These are phyloP conservation scores for Aspidapion aeneum DNA, from an alignment of 2,888 invertebrate genomes.

Conservation along the genomic window DNA sequence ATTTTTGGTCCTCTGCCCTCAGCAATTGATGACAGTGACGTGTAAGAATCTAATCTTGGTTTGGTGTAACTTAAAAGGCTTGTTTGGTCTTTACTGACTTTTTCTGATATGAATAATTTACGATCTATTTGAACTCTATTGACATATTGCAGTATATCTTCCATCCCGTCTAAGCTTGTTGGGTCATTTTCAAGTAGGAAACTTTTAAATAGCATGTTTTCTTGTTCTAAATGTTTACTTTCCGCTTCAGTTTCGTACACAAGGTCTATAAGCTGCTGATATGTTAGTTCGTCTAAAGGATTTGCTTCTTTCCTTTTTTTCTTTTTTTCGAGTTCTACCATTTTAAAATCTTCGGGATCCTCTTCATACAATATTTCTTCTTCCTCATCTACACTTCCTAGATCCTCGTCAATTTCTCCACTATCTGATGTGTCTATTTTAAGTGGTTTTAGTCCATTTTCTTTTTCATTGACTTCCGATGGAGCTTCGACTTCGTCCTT, in stretches of 20 bases:
- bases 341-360: background rate
- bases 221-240: slow-evolving; percentile 24
- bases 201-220: slow-evolving; percentile 29
- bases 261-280: slow-evolving; percentile 27
- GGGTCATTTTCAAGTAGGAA: slow-evolving; percentile 30
- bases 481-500: no score
- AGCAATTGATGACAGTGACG: slow-evolving; percentile 23
- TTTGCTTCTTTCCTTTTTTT: slow-evolving; percentile 16
- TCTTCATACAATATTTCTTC: background rate
- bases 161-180: slow-evolving; percentile 25
- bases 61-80: slow-evolving; percentile 7
- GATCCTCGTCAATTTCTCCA: no score
- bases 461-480: no score
- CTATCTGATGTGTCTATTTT: no score
- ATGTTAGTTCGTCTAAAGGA: slow-evolving; percentile 27
- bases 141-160: slow-evolving; percentile 17
- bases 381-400: no score
- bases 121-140: background rate
- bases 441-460: no score
- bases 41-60: slow-evolving; percentile 21
- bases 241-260: slow-evolving; percentile 26
- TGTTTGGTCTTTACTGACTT: slow-evolving; percentile 4
- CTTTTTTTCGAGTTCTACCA: background rate
- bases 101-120: background rate
- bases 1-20: slow-evolving; percentile 31